Evolutionary conservation across 2,888 invertebrate species (phyloP).

Genomic region (Rhamphomyia laevipes): DNA sequence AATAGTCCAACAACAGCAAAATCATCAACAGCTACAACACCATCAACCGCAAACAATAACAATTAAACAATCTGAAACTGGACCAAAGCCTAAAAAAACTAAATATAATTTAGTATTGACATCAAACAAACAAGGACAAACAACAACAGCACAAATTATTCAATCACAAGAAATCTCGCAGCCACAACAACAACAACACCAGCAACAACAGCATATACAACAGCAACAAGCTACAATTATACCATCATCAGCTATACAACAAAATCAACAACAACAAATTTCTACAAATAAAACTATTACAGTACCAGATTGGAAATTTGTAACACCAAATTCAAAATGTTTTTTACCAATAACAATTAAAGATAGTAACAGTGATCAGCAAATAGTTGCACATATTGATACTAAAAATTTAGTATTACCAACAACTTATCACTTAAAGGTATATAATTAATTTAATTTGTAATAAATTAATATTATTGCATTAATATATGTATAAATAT

Average conservation of each 20-base stretch:
- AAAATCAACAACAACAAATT: constrained; percentile 18
- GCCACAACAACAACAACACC: constrained; percentile 19
- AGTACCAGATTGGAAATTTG: constrained; percentile 20
- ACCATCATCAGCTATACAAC: constrained; percentile 12
- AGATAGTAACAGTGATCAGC: constrained; percentile 35
- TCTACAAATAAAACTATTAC: constrained; percentile 24
- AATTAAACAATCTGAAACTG: constrained; percentile 24
- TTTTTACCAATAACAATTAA: constrained; percentile 35
- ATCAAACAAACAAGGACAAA: constrained; percentile 17
- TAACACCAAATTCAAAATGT: constrained; percentile 23
- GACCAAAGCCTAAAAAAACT: constrained; percentile 28
- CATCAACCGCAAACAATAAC: constrained; percentile 17
- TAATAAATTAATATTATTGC: not conserved
- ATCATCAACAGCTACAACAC: constrained; percentile 15
- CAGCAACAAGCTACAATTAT: constrained; percentile 18
- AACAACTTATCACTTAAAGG: constrained; percentile 37
- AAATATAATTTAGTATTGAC: constrained; percentile 35
- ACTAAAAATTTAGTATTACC: constrained; percentile 35
- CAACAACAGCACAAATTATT: constrained; percentile 2
- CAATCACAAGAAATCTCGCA: constrained; percentile 13
- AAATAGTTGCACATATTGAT: constrained; percentile 37
- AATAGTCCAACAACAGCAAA: constrained; percentile 15
- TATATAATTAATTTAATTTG: constrained; percentile 25
- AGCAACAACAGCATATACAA: constrained; percentile 11
- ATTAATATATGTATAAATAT: not conserved